Evolutionary conservation across 2,113 vertebrate genomes (phyloP).

Genomic region (Pseudorectes ferrugineus): DNA sequence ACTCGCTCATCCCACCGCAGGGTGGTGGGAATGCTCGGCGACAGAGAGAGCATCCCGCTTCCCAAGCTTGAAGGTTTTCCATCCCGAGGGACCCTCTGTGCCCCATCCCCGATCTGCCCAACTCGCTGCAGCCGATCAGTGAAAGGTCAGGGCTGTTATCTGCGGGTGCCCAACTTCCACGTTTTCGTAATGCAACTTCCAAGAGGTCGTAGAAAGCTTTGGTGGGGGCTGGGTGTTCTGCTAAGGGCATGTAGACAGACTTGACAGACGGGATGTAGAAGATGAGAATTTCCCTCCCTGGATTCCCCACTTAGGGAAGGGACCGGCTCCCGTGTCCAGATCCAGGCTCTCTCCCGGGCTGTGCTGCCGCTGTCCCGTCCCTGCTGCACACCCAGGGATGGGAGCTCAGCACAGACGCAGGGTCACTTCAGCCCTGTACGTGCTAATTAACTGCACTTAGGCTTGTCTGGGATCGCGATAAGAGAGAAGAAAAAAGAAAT

Average conservation of each 20-base stretch:
- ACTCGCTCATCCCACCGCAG: not conserved
- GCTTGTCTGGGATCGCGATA: not conserved
- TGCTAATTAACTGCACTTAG: not conserved
- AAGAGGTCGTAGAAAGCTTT: not conserved
- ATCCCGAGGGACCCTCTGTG: not conserved
- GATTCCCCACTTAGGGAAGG: not conserved
- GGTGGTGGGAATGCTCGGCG: not conserved
- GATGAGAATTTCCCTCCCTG: not conserved
- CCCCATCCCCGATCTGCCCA: not conserved
- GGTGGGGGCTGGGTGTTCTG: not conserved
- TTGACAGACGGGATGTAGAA: not conserved
- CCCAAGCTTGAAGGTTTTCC: not conserved
- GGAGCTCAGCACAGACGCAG: not conserved
- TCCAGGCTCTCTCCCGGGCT: not conserved
- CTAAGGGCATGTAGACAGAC: not conserved
- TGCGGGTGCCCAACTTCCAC: conserved; percentile 46
- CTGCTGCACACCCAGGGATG: not conserved
- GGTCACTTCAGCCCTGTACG: not conserved
- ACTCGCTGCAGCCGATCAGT: not conserved
- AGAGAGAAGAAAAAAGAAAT: not conserved
- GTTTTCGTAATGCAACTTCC: conserved; percentile 47
- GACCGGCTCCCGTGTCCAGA: not conserved
- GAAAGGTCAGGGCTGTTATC: conserved; percentile 36
- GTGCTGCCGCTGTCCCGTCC: not conserved
- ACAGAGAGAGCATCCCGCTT: not conserved